Percentiles rank a stretch among this genome's conserved stretches.
These are phyloP conservation scores for Pelmatolapia mariae DNA, from an alignment of 2,113 vertebrate genomes.

Conservation along the genomic window DNA sequence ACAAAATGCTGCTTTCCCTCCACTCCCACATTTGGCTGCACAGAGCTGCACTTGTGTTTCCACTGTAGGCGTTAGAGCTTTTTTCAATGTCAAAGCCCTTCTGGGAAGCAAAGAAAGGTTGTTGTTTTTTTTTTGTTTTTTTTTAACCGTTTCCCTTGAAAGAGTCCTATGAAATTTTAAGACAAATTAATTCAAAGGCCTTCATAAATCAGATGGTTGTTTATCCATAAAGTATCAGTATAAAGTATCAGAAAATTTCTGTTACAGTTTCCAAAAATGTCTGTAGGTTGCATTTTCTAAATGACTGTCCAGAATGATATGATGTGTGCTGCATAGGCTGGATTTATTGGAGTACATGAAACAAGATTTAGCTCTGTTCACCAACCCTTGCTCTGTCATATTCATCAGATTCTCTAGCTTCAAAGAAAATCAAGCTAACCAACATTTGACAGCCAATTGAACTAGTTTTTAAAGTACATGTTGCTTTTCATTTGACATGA, in stretches of 20 bases:
- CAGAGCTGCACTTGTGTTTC: conserved; percentile 43
- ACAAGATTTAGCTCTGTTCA: not conserved
- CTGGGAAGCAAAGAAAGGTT: not conserved
- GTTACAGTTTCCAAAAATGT: not conserved
- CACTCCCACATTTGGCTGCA: conserved; percentile 22
- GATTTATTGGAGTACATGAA: not conserved
- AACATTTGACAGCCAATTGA: not conserved
- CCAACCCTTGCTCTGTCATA: not conserved
- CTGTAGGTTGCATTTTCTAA: not conserved
- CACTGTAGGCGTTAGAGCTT: conserved; percentile 17
- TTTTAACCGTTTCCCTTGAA: not conserved
- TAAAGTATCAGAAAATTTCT: not conserved
- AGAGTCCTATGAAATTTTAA: not conserved
- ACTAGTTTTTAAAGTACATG: not conserved
- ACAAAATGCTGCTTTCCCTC: conserved; percentile 17
- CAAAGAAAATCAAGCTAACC: not conserved
- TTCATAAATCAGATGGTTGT: not conserved
- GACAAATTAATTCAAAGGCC: not conserved
- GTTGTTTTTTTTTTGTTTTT: not conserved
- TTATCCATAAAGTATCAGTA: not conserved
- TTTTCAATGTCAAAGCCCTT: not conserved
- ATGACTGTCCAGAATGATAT: not conserved
- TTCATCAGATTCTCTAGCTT: not conserved
- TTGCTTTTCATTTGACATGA: not conserved
- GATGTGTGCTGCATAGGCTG: not conserved